Conservation (phyloP, 2,888 invertebrate species). For the Philaethria dido region DNA sequence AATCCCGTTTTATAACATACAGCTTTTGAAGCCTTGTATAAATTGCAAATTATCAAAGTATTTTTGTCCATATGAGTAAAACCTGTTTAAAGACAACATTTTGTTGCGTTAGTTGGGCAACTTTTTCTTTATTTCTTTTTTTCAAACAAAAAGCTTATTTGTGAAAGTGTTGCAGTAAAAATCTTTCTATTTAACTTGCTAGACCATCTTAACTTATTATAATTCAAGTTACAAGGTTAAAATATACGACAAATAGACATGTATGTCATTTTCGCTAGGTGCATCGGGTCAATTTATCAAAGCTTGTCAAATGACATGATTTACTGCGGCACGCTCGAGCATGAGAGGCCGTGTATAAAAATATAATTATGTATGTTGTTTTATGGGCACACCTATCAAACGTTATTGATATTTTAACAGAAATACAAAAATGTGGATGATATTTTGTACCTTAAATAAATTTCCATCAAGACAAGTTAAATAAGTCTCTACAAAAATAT, state of each 20-base stretch:
- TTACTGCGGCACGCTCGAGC: slow-evolving; percentile 52
- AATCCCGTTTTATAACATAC: slow-evolving; percentile 41
- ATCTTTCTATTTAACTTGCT: slow-evolving; percentile 27
- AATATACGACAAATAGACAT: slow-evolving; percentile 36
- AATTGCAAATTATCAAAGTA: slow-evolving; percentile 34
- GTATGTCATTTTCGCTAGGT: slow-evolving; percentile 45
- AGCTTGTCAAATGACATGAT: slow-evolving; percentile 60
- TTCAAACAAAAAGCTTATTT: slow-evolving; percentile 21
- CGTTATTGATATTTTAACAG: slow-evolving; percentile 37
- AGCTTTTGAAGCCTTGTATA: slow-evolving; percentile 32
- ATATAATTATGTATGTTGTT: slow-evolving; percentile 43
- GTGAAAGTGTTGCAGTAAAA: slow-evolving; percentile 35
- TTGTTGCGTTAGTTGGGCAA: slow-evolving; percentile 31
- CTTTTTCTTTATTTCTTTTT: slow-evolving; percentile 34
- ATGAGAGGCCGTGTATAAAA: slow-evolving; percentile 45
- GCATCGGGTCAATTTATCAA: slow-evolving; percentile 60
- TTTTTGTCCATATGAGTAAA: slow-evolving; percentile 31
- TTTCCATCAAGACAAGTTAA: neutral
- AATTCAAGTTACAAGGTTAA: slow-evolving; percentile 15
- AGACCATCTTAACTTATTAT: slow-evolving; percentile 14
- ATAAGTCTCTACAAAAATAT: neutral
- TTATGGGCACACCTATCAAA: slow-evolving; percentile 38
- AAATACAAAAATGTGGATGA: slow-evolving; percentile 4
- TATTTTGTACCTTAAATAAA: slow-evolving; percentile 2
- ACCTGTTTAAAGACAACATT: slow-evolving; percentile 41